phyloP scores from a whole-genome alignment of 2,113 vertebrate species.

The Amazona vittata region DNA sequence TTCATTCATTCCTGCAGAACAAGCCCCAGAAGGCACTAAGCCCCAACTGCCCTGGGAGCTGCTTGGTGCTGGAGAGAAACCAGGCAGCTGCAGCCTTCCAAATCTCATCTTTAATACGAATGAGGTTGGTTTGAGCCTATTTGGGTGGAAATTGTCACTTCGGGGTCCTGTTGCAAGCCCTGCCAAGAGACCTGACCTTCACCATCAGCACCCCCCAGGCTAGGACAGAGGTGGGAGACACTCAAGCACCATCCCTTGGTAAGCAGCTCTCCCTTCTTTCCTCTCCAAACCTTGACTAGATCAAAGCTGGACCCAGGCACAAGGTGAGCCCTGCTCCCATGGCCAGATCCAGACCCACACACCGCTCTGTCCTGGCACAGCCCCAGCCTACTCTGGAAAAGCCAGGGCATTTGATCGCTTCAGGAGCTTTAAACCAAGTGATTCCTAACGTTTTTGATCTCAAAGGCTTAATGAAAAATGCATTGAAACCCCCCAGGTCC shows the following conservation, averaged over 20 bases:
- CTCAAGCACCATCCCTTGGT: not conserved
- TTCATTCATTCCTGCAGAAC: not conserved
- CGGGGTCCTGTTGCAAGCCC: not conserved
- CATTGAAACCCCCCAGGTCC: not conserved
- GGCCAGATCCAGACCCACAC: fast-evolving
- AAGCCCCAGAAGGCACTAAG: not conserved
- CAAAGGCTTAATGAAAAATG: not conserved
- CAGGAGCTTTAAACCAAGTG: not conserved
- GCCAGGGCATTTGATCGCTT: not conserved
- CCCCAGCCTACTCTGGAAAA: not conserved
- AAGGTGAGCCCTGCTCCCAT: not conserved
- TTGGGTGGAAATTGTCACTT: not conserved
- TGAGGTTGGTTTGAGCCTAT: not conserved
- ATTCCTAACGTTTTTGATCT: not conserved
- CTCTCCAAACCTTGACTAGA: not conserved
- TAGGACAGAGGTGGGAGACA: not conserved
- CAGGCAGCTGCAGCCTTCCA: not conserved
- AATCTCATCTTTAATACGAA: not conserved
- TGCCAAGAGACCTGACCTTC: not conserved
- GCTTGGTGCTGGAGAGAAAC: not conserved
- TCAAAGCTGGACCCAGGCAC: not conserved
- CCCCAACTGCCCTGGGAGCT: not conserved
- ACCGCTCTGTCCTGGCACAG: not conserved
- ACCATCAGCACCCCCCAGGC: fast-evolving
- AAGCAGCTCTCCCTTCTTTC: not conserved